Conservation (phyloP, 2,113 vertebrate species). For the Tachycineta bicolor region DNA sequence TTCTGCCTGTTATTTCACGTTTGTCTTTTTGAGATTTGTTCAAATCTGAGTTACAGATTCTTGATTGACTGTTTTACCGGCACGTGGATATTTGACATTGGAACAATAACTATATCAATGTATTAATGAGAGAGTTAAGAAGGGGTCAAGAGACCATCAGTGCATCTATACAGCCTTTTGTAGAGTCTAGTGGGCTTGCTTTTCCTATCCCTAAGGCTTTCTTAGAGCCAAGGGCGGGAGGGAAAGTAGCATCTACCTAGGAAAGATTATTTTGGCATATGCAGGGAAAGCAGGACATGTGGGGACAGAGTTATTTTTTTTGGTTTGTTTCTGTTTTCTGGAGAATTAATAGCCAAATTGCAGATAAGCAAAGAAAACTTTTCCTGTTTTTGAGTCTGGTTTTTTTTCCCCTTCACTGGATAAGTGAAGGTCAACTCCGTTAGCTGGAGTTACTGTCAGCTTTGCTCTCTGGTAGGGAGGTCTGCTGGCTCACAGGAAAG, state of each 20-base stretch:
- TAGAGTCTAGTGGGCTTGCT: neutral
- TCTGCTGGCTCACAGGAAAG: neutral
- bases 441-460: neutral
- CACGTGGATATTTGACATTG: rapidly evolving
- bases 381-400: neutral
- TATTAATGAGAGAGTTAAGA: neutral
- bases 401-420: neutral
- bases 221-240: neutral
- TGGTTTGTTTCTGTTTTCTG: neutral
- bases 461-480: neutral
- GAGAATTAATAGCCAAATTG: neutral
- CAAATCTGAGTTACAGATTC: neutral
- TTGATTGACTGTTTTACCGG: neutral
- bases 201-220: neutral
- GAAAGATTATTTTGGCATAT: neutral
- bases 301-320: neutral
- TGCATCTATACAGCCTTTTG: neutral
- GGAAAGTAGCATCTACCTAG: neutral
- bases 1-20: neutral
- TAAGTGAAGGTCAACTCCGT: neutral
- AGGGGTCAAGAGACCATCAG: neutral
- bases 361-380: neutral
- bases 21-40: neutral
- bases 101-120: neutral
- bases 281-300: neutral